Evolutionary conservation across 2,797 vertebrate genomes (phyloP).

Genomic region (Lagocephalus sceleratus): DNA sequence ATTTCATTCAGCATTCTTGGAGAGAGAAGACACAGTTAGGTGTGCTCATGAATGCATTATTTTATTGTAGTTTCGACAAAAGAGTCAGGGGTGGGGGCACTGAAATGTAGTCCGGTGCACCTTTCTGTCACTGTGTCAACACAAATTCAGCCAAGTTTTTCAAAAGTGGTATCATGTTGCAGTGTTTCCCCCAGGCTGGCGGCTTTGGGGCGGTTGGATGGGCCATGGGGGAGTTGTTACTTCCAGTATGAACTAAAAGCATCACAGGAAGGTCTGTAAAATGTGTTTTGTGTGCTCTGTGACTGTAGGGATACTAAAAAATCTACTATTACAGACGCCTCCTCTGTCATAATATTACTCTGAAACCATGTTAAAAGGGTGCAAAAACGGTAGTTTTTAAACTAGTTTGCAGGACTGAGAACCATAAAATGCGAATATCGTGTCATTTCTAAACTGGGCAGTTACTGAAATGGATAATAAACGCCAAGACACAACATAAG

Average conservation of each 20-base stretch:
- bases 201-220: background rate
- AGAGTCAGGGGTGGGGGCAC: background rate
- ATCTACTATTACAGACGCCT: background rate
- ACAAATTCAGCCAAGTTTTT: background rate
- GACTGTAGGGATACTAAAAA: background rate
- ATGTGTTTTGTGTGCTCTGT: background rate
- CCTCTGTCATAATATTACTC: background rate
- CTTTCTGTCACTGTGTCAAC: background rate
- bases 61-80: background rate
- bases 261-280: background rate
- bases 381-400: background rate
- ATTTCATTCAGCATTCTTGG: slow-evolving; percentile 42
- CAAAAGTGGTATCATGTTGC: background rate
- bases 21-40: slow-evolving; percentile 12
- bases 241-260: background rate
- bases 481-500: too few relatives aligned
- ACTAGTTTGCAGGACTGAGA: too few relatives aligned
- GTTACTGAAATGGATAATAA: too few relatives aligned
- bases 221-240: background rate
- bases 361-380: background rate
- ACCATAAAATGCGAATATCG: too few relatives aligned
- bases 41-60: slow-evolving; percentile 10
- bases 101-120: background rate
- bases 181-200: background rate
- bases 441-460: too few relatives aligned